These are phyloP conservation scores for Antedon mediterranea DNA, from an alignment of 53 echinoderm and acorn worm species.

Conservation along the genomic window DNA sequence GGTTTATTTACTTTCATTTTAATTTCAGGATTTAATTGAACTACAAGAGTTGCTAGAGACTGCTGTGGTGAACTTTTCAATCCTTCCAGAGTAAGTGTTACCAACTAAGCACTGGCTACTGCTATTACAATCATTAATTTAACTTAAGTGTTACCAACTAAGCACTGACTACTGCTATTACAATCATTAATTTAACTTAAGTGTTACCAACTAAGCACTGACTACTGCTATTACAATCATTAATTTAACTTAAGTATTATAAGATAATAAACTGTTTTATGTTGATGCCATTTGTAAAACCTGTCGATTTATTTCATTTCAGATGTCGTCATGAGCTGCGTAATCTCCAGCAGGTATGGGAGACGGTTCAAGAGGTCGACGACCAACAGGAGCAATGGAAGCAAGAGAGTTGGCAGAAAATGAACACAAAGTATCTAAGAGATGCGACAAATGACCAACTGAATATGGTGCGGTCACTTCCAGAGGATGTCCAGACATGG, in stretches of 20 bases:
- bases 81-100: constrained; percentile 87
- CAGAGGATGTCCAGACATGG: constrained; percentile 66
- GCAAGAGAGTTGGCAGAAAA: constrained; percentile 78
- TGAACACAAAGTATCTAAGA: constrained; percentile 82
- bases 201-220: too few relatives aligned
- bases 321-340: constrained; percentile 85
- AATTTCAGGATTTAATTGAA: constrained; percentile 70
- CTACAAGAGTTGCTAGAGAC: constrained; percentile 88
- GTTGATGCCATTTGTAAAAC: background rate
- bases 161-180: too few relatives aligned
- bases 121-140: too few relatives aligned
- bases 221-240: too few relatives aligned
- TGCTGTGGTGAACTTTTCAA: constrained; percentile 89
- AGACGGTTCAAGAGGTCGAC: constrained; percentile 59
- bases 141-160: too few relatives aligned
- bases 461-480: constrained; percentile 39
- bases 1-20: background rate
- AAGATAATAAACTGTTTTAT: background rate
- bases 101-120: too few relatives aligned
- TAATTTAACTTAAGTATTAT: background rate
- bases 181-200: too few relatives aligned
- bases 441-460: constrained; percentile 67
- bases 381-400: constrained; percentile 89
- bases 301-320: too few relatives aligned
- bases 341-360: constrained; percentile 81